Conservation (phyloP, 2,113 vertebrate species). For the Pitta sordida region DNA sequence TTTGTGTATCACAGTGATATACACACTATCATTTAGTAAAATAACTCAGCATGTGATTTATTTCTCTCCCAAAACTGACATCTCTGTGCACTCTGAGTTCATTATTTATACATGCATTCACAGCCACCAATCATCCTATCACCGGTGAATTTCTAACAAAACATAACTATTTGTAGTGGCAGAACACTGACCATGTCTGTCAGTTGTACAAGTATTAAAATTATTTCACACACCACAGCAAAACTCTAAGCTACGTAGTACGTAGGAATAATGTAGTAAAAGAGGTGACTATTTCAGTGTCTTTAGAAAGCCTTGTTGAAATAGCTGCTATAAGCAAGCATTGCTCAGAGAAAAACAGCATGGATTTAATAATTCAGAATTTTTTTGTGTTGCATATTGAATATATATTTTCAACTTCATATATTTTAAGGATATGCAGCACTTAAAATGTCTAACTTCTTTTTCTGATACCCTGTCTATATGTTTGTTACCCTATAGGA, state of each 20-base stretch:
- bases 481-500: not conserved
- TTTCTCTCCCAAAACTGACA: not conserved
- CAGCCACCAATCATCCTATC: not conserved
- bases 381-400: not conserved
- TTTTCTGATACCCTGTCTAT: not conserved
- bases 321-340: not conserved
- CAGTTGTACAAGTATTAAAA: not conserved
- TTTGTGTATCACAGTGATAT: not conserved
- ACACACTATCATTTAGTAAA: not conserved
- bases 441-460: not conserved
- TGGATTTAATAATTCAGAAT: not conserved
- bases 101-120: not conserved
- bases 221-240: accelerated
- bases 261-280: not conserved
- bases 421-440: not conserved
- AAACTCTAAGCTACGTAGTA: not conserved
- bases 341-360: not conserved
- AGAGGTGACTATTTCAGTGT: not conserved
- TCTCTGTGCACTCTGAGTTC: not conserved
- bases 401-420: not conserved
- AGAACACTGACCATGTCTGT: not conserved
- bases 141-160: not conserved
- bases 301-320: not conserved
- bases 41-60: not conserved
- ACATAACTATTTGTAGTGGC: not conserved